A percentile compares a stretch with the other conserved stretches of the same genome.
Conservation (phyloP, 2,888 invertebrate genomes). For the Epistrophe eligans region DNA sequence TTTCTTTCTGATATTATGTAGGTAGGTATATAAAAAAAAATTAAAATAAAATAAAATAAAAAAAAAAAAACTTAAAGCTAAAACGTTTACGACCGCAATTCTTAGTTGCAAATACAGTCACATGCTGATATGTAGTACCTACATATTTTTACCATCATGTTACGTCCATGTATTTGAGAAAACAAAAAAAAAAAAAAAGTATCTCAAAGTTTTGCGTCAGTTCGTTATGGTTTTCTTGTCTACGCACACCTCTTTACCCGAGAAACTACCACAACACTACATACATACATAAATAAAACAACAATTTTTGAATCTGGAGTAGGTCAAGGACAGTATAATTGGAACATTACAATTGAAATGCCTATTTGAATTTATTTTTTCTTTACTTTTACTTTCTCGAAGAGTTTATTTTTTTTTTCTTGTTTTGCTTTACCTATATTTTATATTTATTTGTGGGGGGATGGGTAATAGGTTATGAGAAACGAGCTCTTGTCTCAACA, state of each 20-base stretch:
- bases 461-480: not conserved
- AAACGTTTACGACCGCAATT: slow-evolving; percentile 40
- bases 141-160: slow-evolving; percentile 1
- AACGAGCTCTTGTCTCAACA: slow-evolving; percentile 17
- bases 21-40: slow-evolving; percentile 43
- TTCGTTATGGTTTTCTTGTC: slow-evolving; percentile 47
- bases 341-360: slow-evolving; percentile 58
- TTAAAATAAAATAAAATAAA: slow-evolving; percentile 24
- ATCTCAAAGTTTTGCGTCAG: slow-evolving; percentile 54
- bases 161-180: slow-evolving; percentile 20
- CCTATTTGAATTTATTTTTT: slow-evolving; percentile 20
- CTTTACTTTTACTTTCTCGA: slow-evolving; percentile 26
- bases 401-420: slow-evolving; percentile 3
- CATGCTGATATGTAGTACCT: slow-evolving; percentile 17
- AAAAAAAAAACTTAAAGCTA: slow-evolving; percentile 24
- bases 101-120: slow-evolving; percentile 33
- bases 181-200: slow-evolving; percentile 9
- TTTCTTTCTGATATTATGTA: slow-evolving; percentile 79
- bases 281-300: slow-evolving; percentile 46
- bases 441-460: not conserved
- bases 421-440: not conserved
- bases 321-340: slow-evolving; percentile 83
- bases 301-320: slow-evolving; percentile 80
- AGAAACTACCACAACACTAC: slow-evolving; percentile 4
- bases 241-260: slow-evolving; percentile 11